phyloP scores from a whole-genome alignment of 2,797 vertebrate species.

The Gila robusta region DNA sequence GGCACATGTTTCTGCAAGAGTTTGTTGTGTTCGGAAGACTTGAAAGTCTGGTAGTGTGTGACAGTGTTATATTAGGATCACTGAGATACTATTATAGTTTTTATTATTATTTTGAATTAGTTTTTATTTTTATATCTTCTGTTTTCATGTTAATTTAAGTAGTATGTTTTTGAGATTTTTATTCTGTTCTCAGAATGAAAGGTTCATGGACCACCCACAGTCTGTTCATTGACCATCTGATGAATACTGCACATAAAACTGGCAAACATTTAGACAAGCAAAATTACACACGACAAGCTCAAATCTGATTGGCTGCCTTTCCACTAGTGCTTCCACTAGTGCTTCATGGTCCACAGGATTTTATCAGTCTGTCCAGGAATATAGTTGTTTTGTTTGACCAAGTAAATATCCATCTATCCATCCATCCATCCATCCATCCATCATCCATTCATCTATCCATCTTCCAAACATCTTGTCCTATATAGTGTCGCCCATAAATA shows the following conservation, averaged over 20 bases:
- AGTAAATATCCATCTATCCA: too few relatives aligned
- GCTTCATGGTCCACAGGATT: background rate
- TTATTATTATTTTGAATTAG: background rate
- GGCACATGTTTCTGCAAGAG: background rate
- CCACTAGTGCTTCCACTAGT: background rate
- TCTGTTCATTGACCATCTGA: background rate
- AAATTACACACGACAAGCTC: conserved; percentile 6
- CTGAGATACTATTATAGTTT: background rate
- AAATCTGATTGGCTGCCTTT: conserved; percentile 6
- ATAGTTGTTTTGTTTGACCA: background rate
- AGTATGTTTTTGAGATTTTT: background rate
- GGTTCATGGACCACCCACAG: background rate
- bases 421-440: too few relatives aligned
- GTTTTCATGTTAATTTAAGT: background rate
- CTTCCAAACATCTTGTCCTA: background rate
- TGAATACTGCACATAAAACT: conserved; percentile 11
- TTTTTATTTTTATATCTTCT: background rate
- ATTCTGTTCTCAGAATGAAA: background rate
- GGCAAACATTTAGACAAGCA: background rate
- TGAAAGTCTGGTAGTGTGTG: background rate
- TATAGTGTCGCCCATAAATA: background rate
- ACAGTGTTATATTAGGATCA: background rate
- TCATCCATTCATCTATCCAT: background rate
- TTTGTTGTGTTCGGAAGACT: background rate
- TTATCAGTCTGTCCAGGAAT: background rate